phyloP scores from a whole-genome alignment of 2,113 vertebrate genomes.

The Zapus hudsonius region DNA sequence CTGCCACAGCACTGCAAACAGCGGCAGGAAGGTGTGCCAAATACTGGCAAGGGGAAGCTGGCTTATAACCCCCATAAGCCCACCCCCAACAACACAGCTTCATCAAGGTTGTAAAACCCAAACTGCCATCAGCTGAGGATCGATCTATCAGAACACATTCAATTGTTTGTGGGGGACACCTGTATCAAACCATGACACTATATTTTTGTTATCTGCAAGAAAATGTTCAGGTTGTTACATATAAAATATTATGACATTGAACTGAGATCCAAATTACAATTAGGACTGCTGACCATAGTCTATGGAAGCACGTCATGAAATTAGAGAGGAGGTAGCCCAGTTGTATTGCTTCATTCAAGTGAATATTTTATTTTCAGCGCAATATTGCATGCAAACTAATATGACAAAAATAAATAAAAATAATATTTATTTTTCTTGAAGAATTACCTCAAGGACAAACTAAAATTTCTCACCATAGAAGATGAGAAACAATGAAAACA shows the following conservation, averaged over 20 bases:
- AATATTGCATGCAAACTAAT: not conserved
- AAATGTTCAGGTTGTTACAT: not conserved
- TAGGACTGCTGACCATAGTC: accelerated
- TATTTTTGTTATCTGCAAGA: not conserved
- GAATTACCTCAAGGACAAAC: not conserved
- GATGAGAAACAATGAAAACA: not conserved
- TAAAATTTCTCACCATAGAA: not conserved
- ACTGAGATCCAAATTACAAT: not conserved
- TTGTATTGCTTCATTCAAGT: not conserved
- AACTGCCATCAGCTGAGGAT: no score
- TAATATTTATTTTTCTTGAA: not conserved
- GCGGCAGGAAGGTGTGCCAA: no score
- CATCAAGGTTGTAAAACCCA: no score
- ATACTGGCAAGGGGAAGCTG: no score
- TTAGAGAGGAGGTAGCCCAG: not conserved
- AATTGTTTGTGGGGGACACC: no score
- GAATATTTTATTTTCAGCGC: not conserved
- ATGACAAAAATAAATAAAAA: not conserved
- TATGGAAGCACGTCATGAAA: not conserved
- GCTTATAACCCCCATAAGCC: no score
- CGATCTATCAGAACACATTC: no score
- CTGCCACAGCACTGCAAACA: no score
- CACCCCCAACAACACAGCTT: no score
- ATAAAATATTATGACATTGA: not conserved
- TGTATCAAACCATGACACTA: no score